Evolutionary conservation across 2,113 vertebrate species (phyloP).

Genomic region (Amphilophus citrinellus): DNA sequence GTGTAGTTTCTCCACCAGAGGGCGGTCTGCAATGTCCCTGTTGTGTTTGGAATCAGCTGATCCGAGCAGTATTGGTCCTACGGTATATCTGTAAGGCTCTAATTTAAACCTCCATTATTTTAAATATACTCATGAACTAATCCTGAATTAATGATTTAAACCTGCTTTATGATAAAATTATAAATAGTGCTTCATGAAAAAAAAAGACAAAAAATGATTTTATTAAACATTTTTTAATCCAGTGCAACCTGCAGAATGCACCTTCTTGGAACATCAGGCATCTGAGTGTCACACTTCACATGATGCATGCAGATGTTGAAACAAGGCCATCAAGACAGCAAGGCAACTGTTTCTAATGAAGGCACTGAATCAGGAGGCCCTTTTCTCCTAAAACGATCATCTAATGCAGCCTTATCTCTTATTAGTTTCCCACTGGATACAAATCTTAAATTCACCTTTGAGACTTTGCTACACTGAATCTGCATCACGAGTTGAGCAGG

Average conservation of each 20-base stretch:
- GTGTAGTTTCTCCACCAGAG: not conserved
- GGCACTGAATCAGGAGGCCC: constrained; percentile 22
- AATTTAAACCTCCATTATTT: not conserved
- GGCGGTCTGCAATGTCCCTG: not conserved
- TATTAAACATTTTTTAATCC: constrained; percentile 34
- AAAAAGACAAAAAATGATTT: constrained; percentile 36
- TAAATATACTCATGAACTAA: not conserved
- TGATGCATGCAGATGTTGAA: not conserved
- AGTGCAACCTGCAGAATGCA: constrained; percentile 14
- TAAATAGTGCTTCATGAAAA: not conserved
- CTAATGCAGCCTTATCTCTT: not conserved
- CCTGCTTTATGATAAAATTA: not conserved
- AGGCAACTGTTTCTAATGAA: not conserved
- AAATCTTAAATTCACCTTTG: not conserved
- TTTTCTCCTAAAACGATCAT: constrained; percentile 1
- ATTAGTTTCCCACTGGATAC: constrained; percentile 2
- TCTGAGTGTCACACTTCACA: not conserved
- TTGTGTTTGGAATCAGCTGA: not conserved
- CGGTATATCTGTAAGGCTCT: not conserved
- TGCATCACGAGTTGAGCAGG: not conserved
- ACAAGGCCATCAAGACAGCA: constrained; percentile 20
- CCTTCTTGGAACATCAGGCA: constrained; percentile 6
- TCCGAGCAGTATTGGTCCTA: too few relatives aligned
- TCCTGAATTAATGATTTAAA: not conserved
- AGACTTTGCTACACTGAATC: constrained; percentile 6